Conservation (phyloP, 2,888 invertebrate species). For the Drosophila ustulata region DNA sequence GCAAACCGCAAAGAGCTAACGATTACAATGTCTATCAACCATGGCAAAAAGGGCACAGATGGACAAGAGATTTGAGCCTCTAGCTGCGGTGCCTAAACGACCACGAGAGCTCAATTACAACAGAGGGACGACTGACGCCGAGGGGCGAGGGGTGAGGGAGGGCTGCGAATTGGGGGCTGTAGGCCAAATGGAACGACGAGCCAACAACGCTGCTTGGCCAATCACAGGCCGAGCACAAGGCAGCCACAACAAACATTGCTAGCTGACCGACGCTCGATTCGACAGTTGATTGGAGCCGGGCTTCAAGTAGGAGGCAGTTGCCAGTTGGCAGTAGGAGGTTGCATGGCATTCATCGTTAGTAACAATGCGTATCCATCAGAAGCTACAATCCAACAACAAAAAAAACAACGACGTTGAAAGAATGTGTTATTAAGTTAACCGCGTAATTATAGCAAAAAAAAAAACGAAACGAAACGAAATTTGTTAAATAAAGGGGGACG, state of each 20-base stretch:
- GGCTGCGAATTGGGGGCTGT: neutral
- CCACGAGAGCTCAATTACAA: conserved; percentile 4
- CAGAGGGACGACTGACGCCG: no score
- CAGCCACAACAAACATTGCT: conserved; percentile 31
- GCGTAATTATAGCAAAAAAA: conserved; percentile 58
- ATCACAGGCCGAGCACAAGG: conserved; percentile 25
- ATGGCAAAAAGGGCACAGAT: conserved; percentile 47
- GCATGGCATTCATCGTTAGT: conserved; percentile 1
- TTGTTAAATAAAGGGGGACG: conserved; percentile 3
- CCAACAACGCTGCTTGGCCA: conserved; percentile 13
- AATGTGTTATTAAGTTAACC: conserved; percentile 74
- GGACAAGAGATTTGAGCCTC: conserved; percentile 42
- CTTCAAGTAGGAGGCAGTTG: neutral
- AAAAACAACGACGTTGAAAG: conserved; percentile 5
- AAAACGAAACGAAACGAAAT: conserved; percentile 19
- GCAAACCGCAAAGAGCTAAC: conserved; percentile 59
- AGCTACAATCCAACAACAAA: conserved; percentile 1
- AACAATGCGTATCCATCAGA: conserved; percentile 44
- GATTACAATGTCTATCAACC: conserved; percentile 61
- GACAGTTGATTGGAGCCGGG: conserved; percentile 13
- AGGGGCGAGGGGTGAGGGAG: neutral
- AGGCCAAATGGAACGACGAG: neutral
- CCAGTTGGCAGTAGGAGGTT: conserved; percentile 10
- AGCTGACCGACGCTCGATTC: conserved; percentile 1
- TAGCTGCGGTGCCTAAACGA: neutral